phyloP scores from a whole-genome alignment of 1,140 invertebrate species.

The Chymomyza costata region DNA sequence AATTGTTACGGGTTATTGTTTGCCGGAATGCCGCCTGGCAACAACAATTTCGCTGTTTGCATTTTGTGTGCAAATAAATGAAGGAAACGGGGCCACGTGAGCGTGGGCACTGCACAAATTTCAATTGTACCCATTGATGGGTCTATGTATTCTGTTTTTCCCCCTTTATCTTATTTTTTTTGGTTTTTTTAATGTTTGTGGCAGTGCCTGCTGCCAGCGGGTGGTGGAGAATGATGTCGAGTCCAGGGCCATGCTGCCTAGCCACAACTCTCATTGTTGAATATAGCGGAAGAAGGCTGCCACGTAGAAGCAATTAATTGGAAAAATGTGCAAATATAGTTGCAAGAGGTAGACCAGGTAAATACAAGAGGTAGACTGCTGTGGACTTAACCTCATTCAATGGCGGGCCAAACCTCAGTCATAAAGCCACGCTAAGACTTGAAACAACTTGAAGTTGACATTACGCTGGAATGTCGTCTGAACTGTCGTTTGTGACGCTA shows the following conservation, averaged over 20 bases:
- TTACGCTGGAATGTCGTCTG: conserved; percentile 4
- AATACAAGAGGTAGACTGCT: conserved; percentile 41
- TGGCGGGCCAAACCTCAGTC: conserved; percentile 6
- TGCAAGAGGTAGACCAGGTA: conserved; percentile 4
- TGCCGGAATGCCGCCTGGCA: conserved; percentile 46
- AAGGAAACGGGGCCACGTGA: conserved; percentile 32
- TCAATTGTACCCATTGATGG: conserved; percentile 70
- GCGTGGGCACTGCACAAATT: conserved; percentile 54
- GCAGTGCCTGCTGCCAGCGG: conserved; percentile 42
- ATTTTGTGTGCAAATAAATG: conserved; percentile 41
- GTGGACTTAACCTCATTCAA: conserved; percentile 60
- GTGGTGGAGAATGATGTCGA: conserved; percentile 11
- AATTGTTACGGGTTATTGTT: conserved; percentile 55
- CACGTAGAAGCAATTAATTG: conserved; percentile 69
- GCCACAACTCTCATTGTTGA: conserved; percentile 56
- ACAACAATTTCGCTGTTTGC: conserved; percentile 58
- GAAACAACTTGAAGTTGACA: too few relatives aligned
- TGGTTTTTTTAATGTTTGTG: conserved; percentile 50
- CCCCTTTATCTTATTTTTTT: neutral
- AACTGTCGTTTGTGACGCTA: conserved; percentile 33
- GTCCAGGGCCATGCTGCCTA: neutral
- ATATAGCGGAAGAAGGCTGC: conserved; percentile 34
- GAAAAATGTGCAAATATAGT: conserved; percentile 68
- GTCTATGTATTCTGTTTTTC: conserved; percentile 41
- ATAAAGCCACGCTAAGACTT: too few relatives aligned